Evolutionary conservation across 2,888 invertebrate species (phyloP), one percentile per base, ranked within the genome.

Genomic region (Cephus pulcher): DNA sequence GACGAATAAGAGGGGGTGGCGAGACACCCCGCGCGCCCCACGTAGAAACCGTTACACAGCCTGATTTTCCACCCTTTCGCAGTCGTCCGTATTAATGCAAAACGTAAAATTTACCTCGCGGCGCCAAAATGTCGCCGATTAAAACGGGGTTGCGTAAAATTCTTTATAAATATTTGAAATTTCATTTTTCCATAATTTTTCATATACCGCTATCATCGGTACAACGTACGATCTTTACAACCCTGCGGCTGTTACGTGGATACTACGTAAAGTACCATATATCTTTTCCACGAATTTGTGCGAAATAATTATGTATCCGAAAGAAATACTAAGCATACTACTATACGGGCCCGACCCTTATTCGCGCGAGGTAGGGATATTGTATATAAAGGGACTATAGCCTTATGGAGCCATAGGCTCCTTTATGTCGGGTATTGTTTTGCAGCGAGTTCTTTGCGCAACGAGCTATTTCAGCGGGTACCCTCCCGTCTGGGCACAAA

Each of bases 341-440:
- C 6, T 56, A 23, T 9, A 56, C 23, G 9, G 56, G 9, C 9
- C 40, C 40, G 15, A 40, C 40, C 9, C 56, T 56, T 56, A 23
- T 23, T 56, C 56, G 23, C 23, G 9, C 23, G 23, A 56, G 56
- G 56, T 23, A 56, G 56, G 56, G 40, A 15, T 6, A 56, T 56
- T 56, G 56, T 56, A 9, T 9, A 56, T 23, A 23, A 23, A 23
- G 56, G 56, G 56, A 56, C 56, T 23, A 56, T 56, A 56, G 56
- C 56, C 9, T 56, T 56, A 23, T 56, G 56, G 56, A 23, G 56
- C 56, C 40, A 40, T 40, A 40, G 40, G 70, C 6, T 33, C 70
- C 71, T 71, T 71, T 32, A 71, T 71, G 34, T 71, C 71, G 33
- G 33, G 33, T n/a, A 71, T 71, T 71, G 71, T 71, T 56, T 56